Conservation (phyloP, 2,888 invertebrate species). For the Mythimna loreyi region DNA sequence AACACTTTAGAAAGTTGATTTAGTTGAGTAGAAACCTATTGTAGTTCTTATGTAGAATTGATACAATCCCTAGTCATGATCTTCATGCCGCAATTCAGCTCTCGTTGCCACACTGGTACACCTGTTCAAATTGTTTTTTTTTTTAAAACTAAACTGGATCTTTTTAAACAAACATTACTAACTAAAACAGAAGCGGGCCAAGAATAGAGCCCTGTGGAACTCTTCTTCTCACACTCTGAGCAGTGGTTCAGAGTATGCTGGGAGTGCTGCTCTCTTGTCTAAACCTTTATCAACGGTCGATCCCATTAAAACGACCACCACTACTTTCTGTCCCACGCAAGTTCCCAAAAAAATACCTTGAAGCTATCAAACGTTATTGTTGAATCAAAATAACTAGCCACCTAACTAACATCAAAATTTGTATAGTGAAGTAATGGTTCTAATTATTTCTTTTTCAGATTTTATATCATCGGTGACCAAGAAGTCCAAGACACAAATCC, state of each 20-base stretch:
- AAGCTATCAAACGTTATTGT: not conserved
- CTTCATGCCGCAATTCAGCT: not conserved
- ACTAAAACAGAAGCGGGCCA: slow-evolving; percentile 5
- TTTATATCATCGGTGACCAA: slow-evolving; percentile 42
- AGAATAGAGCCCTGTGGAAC: not conserved
- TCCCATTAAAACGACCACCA: not conserved
- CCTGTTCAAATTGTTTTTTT: too few relatives aligned
- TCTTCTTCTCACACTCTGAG: not conserved
- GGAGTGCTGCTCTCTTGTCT: not conserved
- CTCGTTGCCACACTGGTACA: too few relatives aligned
- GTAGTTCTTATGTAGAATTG: not conserved
- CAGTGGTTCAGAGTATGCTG: too few relatives aligned
- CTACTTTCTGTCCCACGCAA: too few relatives aligned
- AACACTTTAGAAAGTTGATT: not conserved
- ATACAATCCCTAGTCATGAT: not conserved
- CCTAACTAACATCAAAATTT: not conserved
- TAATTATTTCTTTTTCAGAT: slow-evolving; percentile 40
- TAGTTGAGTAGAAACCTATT: not conserved
- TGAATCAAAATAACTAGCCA: not conserved
- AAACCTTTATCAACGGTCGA: not conserved
- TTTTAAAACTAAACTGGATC: not conserved
- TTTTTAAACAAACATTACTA: not conserved
- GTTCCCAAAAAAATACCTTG: not conserved
- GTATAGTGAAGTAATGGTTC: not conserved
- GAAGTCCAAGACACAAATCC: not conserved